Base-by-base conservation (phyloP, 2,888 invertebrate genomes). In the Agriopis leucophaearia region DNA sequence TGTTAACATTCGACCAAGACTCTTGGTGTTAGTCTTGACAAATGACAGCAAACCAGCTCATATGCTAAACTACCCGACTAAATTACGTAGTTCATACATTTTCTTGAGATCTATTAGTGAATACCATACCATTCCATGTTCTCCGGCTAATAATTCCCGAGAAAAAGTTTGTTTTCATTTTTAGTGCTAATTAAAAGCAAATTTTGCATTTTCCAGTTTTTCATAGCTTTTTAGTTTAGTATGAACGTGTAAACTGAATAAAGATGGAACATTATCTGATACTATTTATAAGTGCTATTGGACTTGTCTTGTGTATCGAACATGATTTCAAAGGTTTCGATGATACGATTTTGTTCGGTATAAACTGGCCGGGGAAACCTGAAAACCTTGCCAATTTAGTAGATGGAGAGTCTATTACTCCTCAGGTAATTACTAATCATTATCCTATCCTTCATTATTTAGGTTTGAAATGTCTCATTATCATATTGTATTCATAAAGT, bases 281-380 rank as follows among this genome's bases (percentile, higher is more conserved):
- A 67, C 45, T 89, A 69, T 71, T 84, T 72, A 71, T 88, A 66
- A 80, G 79, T 84, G 73, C 77, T 64, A 64, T 84, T 56, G 83
- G 84, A 61, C 67, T 82, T 55, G 82, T 74, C 61, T 75, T 78
- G 59, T 80, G 87, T 77, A 84, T 90, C 67, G 92, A 94, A 69
- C 95, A 95, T 81, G 96, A 97, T 85, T 94, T 96, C 35, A 96
- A 96, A 87, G 97, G 96, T 51, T 97, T 98, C 81, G 98, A 98
- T 87, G 98, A 98, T 88, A 96, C 96, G 1, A 95, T 97, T 78
- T 87, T 97, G 58, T 98, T 96, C 84, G 96, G 96, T 87, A 96
- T 98, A 59, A 96, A 96, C 84, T 96, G 97, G 97, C 95, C 96
- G 36, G 96, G 97, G 44, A 75, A 78, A 50, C 78, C 81, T 54